Conservation (phyloP, 1,140 invertebrate species). For the Papilio polyxenes region DNA sequence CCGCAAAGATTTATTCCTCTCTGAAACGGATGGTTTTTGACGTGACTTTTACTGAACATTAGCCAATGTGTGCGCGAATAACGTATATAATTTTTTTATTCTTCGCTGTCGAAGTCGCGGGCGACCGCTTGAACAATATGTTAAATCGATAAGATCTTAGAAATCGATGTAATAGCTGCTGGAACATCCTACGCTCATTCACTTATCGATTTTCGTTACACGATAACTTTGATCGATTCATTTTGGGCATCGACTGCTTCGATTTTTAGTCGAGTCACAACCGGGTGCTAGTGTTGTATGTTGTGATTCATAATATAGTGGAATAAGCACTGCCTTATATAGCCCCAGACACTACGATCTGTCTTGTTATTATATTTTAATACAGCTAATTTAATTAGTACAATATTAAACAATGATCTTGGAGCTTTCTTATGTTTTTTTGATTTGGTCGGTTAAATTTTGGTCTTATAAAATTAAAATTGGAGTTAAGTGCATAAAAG, state of each 20-base stretch:
- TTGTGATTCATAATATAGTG: conserved; percentile 30
- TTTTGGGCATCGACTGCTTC: conserved; percentile 30
- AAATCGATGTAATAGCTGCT: background rate
- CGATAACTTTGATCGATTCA: conserved; percentile 14
- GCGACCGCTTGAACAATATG: background rate
- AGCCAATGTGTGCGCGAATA: too few species aligned
- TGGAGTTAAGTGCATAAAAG: too few species aligned
- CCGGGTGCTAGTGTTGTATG: conserved; percentile 12
- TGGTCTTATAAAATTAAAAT: background rate
- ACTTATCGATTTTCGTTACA: conserved; percentile 25
- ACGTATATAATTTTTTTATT: too few species aligned
- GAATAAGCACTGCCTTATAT: conserved; percentile 29
- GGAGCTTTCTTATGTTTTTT: background rate
- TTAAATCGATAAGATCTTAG: conserved; percentile 1
- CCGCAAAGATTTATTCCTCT: too few species aligned
- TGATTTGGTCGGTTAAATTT: background rate
- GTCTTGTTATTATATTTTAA: conserved; percentile 12
- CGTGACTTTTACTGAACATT: too few species aligned
- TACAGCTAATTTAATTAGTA: conserved; percentile 7
- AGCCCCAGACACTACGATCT: background rate
- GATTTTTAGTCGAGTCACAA: conserved; percentile 27
- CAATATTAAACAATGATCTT: background rate
- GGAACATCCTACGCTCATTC: conserved; percentile 27
- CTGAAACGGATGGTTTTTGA: too few species aligned
- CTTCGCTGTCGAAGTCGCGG: too few species aligned